Evolutionary conservation across 2,888 invertebrate species (phyloP), one percentile per base, ranked within the genome.

Genomic region (Netelia melanura): DNA sequence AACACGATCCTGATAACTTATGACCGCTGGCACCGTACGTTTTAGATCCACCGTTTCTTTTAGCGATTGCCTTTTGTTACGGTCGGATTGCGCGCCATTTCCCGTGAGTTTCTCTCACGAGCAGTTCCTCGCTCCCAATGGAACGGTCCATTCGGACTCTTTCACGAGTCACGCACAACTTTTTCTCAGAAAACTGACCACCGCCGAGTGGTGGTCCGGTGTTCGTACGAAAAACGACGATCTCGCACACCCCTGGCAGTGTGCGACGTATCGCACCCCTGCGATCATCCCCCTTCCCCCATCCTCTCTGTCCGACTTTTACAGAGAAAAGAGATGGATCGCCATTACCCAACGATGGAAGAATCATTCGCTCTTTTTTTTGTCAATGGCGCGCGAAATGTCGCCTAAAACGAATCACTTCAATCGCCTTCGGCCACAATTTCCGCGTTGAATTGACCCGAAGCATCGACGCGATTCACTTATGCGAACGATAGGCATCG

Each of bases 1-100:
- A 90, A 88, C 86, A 88, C 88, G 89, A 91, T 91, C 88, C 88
- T 87, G 89, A 90, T 90, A 90, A 92, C 87, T 91, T 91, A 91
- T 90, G 91, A 88, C 86, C 87, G 75, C 88, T 2, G 21, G 43
- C n/a, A 58, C 71, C 87, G 89, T 88, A 88, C 87, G 87, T 86
- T 89, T 87, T 89, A 88, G 90, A 87, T 90, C 88, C 88, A 86
- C 89, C 87, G 88, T 89, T 90, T 90, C 87, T 86, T 89, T 74
- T 87, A 87, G 88, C 90, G 90, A 91, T 91, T 92, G 92, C 91
- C 91, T 91, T 91, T 91, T 92, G 91, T 92, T 88, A 91, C 90
- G 90, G 89, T 76, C 89, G 89, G 91, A 91, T 91, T 87, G 89
- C 87, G 88, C 86, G 88, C 86, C 81, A 70, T 75, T 54, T 30